Evolutionary conservation across 2,113 vertebrate genomes (phyloP).

Genomic region (Gopherus evgoodei): DNA sequence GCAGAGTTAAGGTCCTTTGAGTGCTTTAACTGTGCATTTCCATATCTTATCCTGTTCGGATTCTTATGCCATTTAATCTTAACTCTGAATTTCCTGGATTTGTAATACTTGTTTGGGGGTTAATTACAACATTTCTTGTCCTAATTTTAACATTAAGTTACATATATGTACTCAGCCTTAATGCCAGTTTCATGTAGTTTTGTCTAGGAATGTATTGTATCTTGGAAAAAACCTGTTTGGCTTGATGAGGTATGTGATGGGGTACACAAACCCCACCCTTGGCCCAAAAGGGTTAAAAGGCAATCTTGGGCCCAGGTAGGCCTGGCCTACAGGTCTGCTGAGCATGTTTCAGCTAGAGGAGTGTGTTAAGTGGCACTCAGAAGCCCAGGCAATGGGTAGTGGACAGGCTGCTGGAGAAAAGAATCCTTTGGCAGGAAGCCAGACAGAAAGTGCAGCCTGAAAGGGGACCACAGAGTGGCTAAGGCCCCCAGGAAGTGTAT

Average conservation of each 20-base stretch:
- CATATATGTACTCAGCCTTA: not conserved
- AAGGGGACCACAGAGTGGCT: too few species aligned
- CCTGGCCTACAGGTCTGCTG: too few species aligned
- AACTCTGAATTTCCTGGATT: not conserved
- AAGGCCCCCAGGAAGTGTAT: too few species aligned
- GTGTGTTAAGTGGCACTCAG: too few species aligned
- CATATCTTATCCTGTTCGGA: not conserved
- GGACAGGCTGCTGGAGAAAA: too few species aligned
- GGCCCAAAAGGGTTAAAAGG: too few species aligned
- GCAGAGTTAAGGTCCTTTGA: conserved; percentile 6
- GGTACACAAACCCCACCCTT: too few species aligned
- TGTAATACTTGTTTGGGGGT: not conserved
- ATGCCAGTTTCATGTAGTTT: not conserved
- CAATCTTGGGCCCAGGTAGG: too few species aligned
- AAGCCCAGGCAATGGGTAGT: too few species aligned
- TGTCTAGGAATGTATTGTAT: not conserved
- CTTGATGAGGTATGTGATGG: not conserved
- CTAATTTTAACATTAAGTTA: conserved; percentile 23
- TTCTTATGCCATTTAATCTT: not conserved
- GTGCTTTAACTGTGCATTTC: not conserved
- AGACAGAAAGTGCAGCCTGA: too few species aligned
- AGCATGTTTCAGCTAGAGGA: too few species aligned
- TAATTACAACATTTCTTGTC: conserved; percentile 5
- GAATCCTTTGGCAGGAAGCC: too few species aligned
- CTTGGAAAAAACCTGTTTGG: not conserved